A percentile compares a stretch with the other conserved stretches of the same genome.
These are phyloP conservation scores for Lycocorax pyrrhopterus DNA, from an alignment of 2,113 vertebrate genomes.

Conservation along the genomic window DNA sequence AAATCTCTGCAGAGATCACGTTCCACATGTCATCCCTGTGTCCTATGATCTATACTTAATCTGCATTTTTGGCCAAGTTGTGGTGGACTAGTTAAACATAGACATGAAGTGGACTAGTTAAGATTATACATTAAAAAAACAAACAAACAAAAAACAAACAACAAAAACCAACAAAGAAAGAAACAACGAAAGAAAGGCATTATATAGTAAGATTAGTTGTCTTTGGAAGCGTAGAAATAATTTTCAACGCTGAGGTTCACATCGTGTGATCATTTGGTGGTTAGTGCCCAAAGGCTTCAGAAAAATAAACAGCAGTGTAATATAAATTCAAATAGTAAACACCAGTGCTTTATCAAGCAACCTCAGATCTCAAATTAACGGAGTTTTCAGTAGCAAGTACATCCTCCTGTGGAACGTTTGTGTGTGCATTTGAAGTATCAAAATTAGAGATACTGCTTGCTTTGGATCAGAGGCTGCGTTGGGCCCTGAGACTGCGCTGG, in stretches of 20 bases:
- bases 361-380: not conserved
- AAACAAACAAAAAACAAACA: too few species aligned
- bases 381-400: not conserved
- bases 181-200: not conserved
- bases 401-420: not conserved
- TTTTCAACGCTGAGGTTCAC: not conserved
- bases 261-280: not conserved
- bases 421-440: not conserved
- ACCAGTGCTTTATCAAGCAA: not conserved
- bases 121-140: not conserved
- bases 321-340: not conserved
- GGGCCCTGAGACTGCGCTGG: not conserved
- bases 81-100: not conserved
- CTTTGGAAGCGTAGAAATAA: not conserved
- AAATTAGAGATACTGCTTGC: not conserved
- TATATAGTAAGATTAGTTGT: not conserved
- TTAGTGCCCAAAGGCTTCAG: not conserved
- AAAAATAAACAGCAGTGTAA: not conserved
- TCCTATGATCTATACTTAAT: not conserved
- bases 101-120: not conserved
- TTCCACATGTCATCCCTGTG: not conserved
- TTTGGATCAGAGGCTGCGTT: not conserved
- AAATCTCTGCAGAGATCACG: not conserved
- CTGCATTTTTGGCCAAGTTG: not conserved
- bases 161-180: not conserved